These are phyloP conservation scores for Pelvicachromis taeniatus DNA, from an alignment of 2,113 vertebrate genomes.

Conservation along the genomic window DNA sequence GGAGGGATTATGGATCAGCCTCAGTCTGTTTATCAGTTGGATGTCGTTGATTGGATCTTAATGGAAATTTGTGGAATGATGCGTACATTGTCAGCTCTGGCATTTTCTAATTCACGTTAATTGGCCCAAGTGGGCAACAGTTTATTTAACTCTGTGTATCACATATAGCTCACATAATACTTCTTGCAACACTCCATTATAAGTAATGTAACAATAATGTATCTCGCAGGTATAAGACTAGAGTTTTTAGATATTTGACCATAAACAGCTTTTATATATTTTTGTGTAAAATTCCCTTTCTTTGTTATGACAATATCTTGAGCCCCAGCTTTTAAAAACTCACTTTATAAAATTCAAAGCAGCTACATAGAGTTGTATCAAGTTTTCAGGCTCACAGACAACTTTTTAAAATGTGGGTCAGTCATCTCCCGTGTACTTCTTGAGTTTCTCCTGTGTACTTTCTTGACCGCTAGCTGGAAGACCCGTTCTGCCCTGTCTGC, in stretches of 20 bases:
- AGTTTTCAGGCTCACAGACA: neutral
- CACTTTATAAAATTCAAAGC: neutral
- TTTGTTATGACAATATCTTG: too few species aligned
- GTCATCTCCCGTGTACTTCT: neutral
- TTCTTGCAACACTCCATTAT: neutral
- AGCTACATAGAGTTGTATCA: neutral
- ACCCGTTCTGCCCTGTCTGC: neutral
- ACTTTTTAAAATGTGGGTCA: neutral
- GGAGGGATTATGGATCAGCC: constrained; percentile 12
- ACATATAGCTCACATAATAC: neutral
- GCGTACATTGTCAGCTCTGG: neutral
- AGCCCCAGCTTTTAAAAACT: too few species aligned
- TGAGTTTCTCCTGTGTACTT: neutral
- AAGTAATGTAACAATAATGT: neutral
- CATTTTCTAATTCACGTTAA: neutral
- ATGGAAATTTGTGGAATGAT: constrained; percentile 18
- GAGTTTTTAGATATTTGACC: neutral
- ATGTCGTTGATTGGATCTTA: constrained; percentile 39
- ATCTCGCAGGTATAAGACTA: neutral
- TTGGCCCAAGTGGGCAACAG: neutral
- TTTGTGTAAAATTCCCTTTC: neutral
- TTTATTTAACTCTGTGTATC: neutral
- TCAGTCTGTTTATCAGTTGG: constrained; percentile 24
- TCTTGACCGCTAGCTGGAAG: neutral
- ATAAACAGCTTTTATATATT: neutral